These are phyloP conservation scores for Beroe forskalii DNA, from an alignment of 37 sponge, comb jelly and placozoan species.

Conservation along the genomic window DNA sequence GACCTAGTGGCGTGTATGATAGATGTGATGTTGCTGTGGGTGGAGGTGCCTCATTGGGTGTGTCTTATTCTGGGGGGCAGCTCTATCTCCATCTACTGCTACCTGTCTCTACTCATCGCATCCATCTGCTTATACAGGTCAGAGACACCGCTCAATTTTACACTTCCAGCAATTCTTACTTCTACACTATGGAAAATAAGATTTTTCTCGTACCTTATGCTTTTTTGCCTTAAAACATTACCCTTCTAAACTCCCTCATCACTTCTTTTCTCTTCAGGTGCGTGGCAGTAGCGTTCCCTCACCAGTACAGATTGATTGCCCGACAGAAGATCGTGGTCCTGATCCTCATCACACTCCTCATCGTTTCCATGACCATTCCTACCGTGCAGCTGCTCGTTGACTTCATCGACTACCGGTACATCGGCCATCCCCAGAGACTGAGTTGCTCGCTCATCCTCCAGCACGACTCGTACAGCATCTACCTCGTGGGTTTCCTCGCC, in stretches of 20 bases:
- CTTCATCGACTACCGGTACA: not conserved
- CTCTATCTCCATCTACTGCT: not conserved
- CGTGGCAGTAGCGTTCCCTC: constrained; percentile 6
- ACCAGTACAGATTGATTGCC: constrained; percentile 2
- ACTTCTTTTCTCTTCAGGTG: too few species aligned
- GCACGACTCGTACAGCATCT: not conserved
- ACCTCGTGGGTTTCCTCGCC: not conserved
- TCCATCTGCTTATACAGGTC: constrained; percentile 50
- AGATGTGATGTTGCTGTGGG: constrained; percentile 7
- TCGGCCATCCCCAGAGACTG: not conserved
- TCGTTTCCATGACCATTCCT: not conserved
- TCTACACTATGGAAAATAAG: too few species aligned
- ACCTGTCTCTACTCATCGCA: constrained; percentile 1
- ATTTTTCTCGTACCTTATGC: too few species aligned
- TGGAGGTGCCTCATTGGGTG: not conserved
- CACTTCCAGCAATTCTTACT: too few species aligned
- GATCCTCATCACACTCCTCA: not conserved
- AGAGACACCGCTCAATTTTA: too few species aligned
- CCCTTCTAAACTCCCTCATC: too few species aligned
- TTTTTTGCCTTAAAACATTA: too few species aligned
- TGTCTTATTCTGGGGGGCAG: not conserved
- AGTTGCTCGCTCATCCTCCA: not conserved
- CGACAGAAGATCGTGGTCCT: not conserved
- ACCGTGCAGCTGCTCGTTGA: not conserved
- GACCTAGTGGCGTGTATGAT: not conserved